Evolutionary conservation across 2,113 vertebrate genomes (phyloP).

Genomic region (Psittacula cyanocephala): DNA sequence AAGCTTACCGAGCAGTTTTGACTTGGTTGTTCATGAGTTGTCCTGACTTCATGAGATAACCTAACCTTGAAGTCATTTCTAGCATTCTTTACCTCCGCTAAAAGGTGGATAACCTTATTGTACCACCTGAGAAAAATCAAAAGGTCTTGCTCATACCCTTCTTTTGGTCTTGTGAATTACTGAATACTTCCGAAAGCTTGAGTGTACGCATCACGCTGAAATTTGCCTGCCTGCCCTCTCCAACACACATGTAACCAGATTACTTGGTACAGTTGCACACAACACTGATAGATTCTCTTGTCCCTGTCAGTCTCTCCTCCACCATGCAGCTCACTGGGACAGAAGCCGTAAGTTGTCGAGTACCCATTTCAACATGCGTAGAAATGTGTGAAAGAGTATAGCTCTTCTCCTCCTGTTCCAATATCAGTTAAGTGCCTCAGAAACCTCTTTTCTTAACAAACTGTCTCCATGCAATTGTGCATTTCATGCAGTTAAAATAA

Average conservation of each 20-base stretch:
- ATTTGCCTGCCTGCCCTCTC: background rate
- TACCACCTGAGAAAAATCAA: background rate
- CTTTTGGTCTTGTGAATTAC: background rate
- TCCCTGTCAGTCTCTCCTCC: background rate
- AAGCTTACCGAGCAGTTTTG: background rate
- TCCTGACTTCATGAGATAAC: background rate
- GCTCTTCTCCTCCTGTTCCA: background rate
- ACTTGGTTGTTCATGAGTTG: background rate
- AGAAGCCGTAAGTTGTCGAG: background rate
- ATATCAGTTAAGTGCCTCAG: background rate
- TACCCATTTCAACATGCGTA: accelerated
- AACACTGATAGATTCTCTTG: background rate
- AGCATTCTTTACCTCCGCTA: background rate
- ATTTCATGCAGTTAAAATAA: background rate
- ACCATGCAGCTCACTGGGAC: background rate
- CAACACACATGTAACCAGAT: accelerated
- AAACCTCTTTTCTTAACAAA: background rate
- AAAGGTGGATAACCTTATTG: background rate
- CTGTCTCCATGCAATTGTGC: background rate
- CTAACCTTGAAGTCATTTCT: background rate
- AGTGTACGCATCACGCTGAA: background rate
- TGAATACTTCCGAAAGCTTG: background rate
- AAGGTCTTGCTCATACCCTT: background rate
- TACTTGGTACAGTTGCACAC: background rate
- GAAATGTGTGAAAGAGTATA: background rate